Evolutionary conservation across 2,113 vertebrate species (phyloP).

Genomic region (Lucifuga dentata): DNA sequence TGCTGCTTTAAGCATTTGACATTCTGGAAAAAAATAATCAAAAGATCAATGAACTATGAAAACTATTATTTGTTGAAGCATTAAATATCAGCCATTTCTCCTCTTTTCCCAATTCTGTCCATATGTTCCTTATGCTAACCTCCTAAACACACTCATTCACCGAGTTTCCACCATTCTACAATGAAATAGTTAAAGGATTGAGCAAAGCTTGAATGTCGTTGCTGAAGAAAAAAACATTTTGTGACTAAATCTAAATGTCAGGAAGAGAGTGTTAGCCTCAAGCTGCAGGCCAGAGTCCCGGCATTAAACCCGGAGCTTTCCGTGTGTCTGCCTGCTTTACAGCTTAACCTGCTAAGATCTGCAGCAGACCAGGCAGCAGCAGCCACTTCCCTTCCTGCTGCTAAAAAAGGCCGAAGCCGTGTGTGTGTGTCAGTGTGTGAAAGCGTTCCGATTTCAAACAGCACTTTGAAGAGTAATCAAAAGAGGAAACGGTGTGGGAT

Average conservation of each 20-base stretch:
- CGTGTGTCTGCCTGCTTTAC: slow-evolving; percentile 70
- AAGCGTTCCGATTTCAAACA: slow-evolving; percentile 69
- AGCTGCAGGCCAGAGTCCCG: slow-evolving; percentile 48
- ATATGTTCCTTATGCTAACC: not conserved
- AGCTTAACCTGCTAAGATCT: slow-evolving; percentile 72
- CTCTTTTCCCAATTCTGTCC: too few species aligned
- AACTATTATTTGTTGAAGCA: too few species aligned
- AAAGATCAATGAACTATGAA: too few species aligned
- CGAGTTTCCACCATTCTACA: not conserved
- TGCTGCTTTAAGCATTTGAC: too few species aligned
- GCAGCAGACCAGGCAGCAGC: slow-evolving; percentile 54
- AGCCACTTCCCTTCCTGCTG: slow-evolving; percentile 40
- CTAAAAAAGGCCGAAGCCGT: slow-evolving; percentile 53
- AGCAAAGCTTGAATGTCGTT: not conserved
- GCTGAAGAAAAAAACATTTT: not conserved
- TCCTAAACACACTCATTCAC: too few species aligned
- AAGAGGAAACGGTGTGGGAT: slow-evolving; percentile 67
- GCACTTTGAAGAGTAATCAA: slow-evolving; percentile 70
- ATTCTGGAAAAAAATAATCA: too few species aligned
- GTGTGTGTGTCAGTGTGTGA: slow-evolving; percentile 62
- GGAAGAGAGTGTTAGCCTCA: slow-evolving; percentile 57
- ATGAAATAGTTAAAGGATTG: not conserved
- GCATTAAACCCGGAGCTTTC: slow-evolving; percentile 54
- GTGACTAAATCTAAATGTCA: slow-evolving; percentile 47
- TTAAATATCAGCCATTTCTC: too few species aligned